Percentiles rank a stretch among this genome's conserved stretches.
Conservation (phyloP, 53 echinoderm and acorn worm species). For the Astropecten irregularis region DNA sequence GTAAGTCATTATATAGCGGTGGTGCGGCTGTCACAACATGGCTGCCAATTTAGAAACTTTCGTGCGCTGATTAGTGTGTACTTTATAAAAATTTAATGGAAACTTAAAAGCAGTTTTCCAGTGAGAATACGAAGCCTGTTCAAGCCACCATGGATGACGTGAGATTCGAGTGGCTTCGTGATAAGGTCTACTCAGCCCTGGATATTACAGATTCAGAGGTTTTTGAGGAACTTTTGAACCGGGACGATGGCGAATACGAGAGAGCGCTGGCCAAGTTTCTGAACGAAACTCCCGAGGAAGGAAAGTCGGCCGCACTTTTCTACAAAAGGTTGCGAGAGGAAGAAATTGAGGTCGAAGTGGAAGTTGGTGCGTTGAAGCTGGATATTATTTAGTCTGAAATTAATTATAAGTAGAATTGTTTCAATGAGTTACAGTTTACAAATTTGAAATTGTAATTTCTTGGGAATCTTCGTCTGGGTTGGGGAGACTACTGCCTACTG, state of each 20-base stretch:
- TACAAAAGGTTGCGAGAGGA: conserved; percentile 90
- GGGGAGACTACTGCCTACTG: too few relatives aligned
- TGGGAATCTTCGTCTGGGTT: too few relatives aligned
- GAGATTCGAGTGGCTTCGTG: conserved; percentile 94
- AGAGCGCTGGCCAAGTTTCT: conserved; percentile 87
- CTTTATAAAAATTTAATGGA: neutral
- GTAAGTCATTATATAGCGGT: neutral
- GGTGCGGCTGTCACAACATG: conserved; percentile 41
- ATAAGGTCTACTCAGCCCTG: conserved; percentile 85
- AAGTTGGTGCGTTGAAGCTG: conserved; percentile 89
- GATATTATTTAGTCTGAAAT: neutral
- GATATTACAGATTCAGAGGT: conserved; percentile 84
- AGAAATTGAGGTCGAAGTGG: conserved; percentile 89
- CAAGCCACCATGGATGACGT: conserved; percentile 88
- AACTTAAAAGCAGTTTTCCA: neutral
- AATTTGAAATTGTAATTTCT: neutral
- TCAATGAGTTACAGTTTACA: neutral
- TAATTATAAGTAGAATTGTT: neutral
- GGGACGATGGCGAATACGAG: conserved; percentile 97
- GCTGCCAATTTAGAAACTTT: neutral
- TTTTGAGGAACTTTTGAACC: conserved; percentile 94
- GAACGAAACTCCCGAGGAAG: conserved; percentile 95
- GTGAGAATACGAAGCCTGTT: neutral
- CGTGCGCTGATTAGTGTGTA: neutral
- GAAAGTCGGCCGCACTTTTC: conserved; percentile 90